Evolutionary conservation across 2,113 vertebrate species (phyloP), one percentile per base, ranked within the genome.

Genomic region (Atlantisia rogersi): DNA sequence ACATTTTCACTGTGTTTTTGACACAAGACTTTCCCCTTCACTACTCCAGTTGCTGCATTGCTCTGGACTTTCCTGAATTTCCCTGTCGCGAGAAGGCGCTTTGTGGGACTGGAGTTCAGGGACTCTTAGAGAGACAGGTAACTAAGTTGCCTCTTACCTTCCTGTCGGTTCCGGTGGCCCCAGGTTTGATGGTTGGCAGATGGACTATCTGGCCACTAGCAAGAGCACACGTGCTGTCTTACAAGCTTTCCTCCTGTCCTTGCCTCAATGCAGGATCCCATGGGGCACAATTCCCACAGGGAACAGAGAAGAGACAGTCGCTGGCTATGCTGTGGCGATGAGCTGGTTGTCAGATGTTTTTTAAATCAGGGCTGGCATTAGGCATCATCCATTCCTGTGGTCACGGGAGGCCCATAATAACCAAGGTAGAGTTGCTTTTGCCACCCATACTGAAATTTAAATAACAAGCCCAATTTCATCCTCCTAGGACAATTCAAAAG

Each of bases 381-480:
- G 31, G 42, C 40, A 85, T 29, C 83, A 79, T 35, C 26, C 83
- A 87, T 89, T 96, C 80, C 94, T 80, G 91, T 70, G 94, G 92
- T 55, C 50, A 73, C 3, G 5, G 50, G 40, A 82, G 40, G n/a
- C 37, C 70, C 53, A 24, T 20, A 88, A 89, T 42, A 94, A 79
- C 59, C 69, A 82, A 62, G 37, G 69, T 18, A 64, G 44, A 84
- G 70, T 18, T 89, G 50, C 19, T 86, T 21, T 87, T 85, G 46
- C 83, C 50, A 89, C 80, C 48, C 67, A 85, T 73, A 82, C 21
- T 92, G 69, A 93, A 86, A 96, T 94, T 71, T 55, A 78, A 92
- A 19, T 64, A 94, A 90, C 62, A 84, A 86, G 55, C 25, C 58
- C 0, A 37, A 95, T 79, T 82, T 79, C 55, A 89, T 62, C 37